phyloP scores from a whole-genome alignment of 2,888 invertebrate species.

The Epiblema foenella region DNA sequence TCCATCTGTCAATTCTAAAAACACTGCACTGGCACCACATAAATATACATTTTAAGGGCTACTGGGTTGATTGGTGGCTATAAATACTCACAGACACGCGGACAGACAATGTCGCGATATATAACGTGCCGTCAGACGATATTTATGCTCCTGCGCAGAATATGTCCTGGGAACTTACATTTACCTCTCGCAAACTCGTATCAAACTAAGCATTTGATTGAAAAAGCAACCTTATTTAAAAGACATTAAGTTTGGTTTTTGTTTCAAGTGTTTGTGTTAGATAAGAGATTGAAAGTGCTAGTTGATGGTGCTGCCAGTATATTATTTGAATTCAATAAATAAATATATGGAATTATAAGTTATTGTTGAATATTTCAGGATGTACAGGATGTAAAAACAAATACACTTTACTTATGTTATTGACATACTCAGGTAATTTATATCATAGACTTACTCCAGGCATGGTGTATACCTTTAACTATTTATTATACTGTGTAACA shows the following conservation, averaged over 20 bases:
- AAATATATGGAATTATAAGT: conserved; percentile 12
- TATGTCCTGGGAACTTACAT: conserved; percentile 11
- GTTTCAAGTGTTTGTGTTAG: not conserved
- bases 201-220: not conserved
- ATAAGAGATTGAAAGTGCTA: not conserved
- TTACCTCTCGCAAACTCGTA: not conserved
- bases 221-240: not conserved
- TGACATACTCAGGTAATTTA: too few species aligned
- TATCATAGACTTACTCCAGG: too few species aligned
- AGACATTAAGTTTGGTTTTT: not conserved
- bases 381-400: not conserved
- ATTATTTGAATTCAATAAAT: conserved; percentile 20
- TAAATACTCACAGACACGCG: conserved; percentile 47
- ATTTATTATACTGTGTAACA: too few species aligned
- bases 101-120: conserved; percentile 55
- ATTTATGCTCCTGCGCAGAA: conserved; percentile 30
- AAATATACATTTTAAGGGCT: conserved; percentile 28
- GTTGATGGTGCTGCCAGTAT: not conserved
- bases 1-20: conserved; percentile 5
- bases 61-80: conserved; percentile 45
- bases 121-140: conserved; percentile 50
- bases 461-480: too few species aligned
- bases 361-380: conserved; percentile 9
- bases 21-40: conserved; percentile 13
- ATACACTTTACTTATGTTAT: not conserved